phyloP scores from a whole-genome alignment of 2,888 invertebrate genomes.

The Ischnura elegans region DNA sequence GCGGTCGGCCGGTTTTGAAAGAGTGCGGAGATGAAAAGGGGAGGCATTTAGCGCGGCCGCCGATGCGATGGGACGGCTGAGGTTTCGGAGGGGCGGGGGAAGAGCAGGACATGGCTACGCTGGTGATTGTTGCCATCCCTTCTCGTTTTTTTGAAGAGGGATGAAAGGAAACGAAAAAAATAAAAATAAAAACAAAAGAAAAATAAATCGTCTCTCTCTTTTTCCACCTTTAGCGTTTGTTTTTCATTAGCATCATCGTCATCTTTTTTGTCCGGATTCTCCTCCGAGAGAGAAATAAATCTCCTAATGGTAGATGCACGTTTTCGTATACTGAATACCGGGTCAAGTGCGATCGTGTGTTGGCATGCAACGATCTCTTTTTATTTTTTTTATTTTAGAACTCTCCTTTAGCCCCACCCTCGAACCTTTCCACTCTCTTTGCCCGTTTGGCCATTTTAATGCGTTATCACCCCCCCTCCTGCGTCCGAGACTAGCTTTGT shows the following conservation, averaged over 20 bases:
- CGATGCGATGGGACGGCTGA: too few relatives aligned
- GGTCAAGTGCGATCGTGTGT: background rate
- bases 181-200: too few relatives aligned
- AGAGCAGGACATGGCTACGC: background rate
- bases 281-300: background rate
- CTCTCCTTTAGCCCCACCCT: background rate
- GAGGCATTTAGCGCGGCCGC: too few relatives aligned
- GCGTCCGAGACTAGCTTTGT: background rate
- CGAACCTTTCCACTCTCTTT: background rate
- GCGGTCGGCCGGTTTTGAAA: background rate
- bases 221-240: background rate
- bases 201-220: background rate
- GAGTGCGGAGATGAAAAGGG: background rate
- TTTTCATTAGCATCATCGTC: background rate
- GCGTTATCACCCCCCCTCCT: background rate
- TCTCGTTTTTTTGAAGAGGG: background rate
- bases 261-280: too few relatives aligned
- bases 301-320: slow-evolving; percentile 20
- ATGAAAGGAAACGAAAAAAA: background rate
- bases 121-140: slow-evolving; percentile 37
- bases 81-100: background rate
- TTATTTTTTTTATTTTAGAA: background rate
- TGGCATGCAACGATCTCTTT: background rate
- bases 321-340: background rate
- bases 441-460: background rate